These are phyloP conservation scores for Melanogrammus aeglefinus DNA, from an alignment of 2,797 vertebrate species.

Conservation along the genomic window DNA sequence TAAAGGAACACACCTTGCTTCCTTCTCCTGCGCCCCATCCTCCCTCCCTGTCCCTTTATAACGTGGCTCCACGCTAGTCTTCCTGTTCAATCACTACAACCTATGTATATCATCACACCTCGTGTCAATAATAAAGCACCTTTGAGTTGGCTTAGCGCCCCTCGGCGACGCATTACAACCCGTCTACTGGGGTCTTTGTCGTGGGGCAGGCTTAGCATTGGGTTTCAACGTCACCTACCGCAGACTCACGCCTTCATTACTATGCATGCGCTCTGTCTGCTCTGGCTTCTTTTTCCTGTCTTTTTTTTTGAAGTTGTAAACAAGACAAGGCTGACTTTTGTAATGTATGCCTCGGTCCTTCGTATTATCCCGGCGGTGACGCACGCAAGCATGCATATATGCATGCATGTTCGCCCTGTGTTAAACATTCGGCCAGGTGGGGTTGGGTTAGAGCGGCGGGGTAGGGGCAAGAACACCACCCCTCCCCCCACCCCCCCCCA, in stretches of 20 bases:
- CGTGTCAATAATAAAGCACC: conserved; percentile 2
- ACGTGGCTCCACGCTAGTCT: conserved; percentile 9
- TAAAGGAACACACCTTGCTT: conserved; percentile 53
- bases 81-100: conserved; percentile 18
- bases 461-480: conserved; percentile 60
- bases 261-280: conserved; percentile 46
- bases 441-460: no score
- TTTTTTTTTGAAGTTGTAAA: conserved; percentile 52
- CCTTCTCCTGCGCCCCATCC: conserved; percentile 6
- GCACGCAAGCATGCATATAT: conserved; percentile 37
- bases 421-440: conserved; percentile 58
- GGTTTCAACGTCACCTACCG: conserved; percentile 40
- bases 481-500: conserved; percentile 8
- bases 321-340: conserved; percentile 63
- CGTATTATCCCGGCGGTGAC: conserved; percentile 67
- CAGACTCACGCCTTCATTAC: conserved; percentile 24
- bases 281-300: conserved; percentile 38
- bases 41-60: conserved; percentile 26
- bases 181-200: conserved; percentile 43
- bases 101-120: background rate
- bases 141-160: conserved; percentile 28
- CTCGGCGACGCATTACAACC: conserved; percentile 38
- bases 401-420: conserved; percentile 39
- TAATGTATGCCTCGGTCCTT: conserved; percentile 63
- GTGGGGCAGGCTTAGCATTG: conserved; percentile 33